Evolutionary conservation across 1,140 invertebrate species (phyloP).

Genomic region (Saxidomus purpurata): DNA sequence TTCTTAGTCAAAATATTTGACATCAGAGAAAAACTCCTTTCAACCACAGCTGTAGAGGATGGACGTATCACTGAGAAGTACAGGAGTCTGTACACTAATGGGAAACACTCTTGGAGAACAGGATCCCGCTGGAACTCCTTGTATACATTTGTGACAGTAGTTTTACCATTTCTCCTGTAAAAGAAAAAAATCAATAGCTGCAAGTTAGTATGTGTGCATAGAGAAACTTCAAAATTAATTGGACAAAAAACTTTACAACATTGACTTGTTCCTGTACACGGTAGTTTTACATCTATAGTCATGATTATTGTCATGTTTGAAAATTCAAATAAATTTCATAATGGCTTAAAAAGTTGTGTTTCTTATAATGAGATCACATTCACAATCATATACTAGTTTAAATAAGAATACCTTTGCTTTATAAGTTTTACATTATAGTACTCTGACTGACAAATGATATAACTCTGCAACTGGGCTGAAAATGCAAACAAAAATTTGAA

Average conservation of each 20-base stretch:
- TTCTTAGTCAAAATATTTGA: constrained; percentile 12
- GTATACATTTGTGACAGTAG: constrained; percentile 9
- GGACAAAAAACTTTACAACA: not conserved
- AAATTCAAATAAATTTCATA: not conserved
- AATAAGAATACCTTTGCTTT: not conserved
- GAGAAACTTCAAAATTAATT: not conserved
- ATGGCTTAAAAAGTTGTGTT: not conserved
- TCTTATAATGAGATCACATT: not conserved
- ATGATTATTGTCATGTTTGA: not conserved
- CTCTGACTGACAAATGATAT: not conserved
- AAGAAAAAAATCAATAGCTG: not conserved
- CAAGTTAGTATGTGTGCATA: not conserved
- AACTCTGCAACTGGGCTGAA: not conserved
- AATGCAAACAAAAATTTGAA: too few relatives aligned
- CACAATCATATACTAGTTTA: not conserved
- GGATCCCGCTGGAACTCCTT: constrained; percentile 4
- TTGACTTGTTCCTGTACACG: too few relatives aligned
- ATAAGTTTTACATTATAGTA: not conserved
- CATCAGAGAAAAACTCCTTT: constrained; percentile 28
- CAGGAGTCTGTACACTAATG: constrained; percentile 1
- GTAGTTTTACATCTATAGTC: not conserved
- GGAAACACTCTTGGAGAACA: constrained; percentile 33
- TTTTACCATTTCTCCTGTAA: constrained; percentile 37
- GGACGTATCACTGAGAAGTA: constrained; percentile 9
- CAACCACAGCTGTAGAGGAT: constrained; percentile 7